Base-by-base conservation (phyloP, 2,888 invertebrate genomes). In the Chalcis sispes region DNA sequence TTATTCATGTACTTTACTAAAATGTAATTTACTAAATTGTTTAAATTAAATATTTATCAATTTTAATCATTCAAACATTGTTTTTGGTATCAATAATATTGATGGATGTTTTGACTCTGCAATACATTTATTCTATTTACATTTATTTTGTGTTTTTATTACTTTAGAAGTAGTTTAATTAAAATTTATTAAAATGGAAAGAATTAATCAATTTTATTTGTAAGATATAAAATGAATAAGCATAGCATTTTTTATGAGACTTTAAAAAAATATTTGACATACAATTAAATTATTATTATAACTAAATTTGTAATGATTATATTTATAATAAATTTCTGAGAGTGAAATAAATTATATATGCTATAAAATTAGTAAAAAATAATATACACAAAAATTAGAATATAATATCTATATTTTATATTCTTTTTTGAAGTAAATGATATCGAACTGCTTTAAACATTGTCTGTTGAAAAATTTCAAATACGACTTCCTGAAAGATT, bases 21-120 rank as follows among this genome's bases (percentile, higher is more conserved):
- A n/a, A n/a, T n/a, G n/a, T n/a, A n/a, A n/a, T 61, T 71, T 62
- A 59, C 59, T 70, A 59, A 13, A 25, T 27, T 58, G 48, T 59
- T 59, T 70, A 50, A 0, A 59, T 25, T 32, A 23, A 58, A 58
- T 20, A 29, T 25, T 67, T 18, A 27, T 56, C 13, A 36, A 25
- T 46, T 20, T 1, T 23, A 36, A 29, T 27, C 5, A 27, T 56
- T n/a, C 27, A 13, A n/a, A 8, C 54, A 20, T 40, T 25, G 1
- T 65, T 50, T 13, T 36, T 54, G 54, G 18, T 56, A 36, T 23
- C 8, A 40, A 36, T 25, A 25, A 7, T 15, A 27, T 66, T 64
- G 3, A 1, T 64, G 40, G 20, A 40, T 59, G 23, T n/a, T n/a
- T n/a, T n/a, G n/a, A n/a, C n/a, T n/a, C n/a, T n/a, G n/a, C n/a